Evolutionary conservation across 2,888 invertebrate species (phyloP).

Genomic region (Diloba caeruleocephala): DNA sequence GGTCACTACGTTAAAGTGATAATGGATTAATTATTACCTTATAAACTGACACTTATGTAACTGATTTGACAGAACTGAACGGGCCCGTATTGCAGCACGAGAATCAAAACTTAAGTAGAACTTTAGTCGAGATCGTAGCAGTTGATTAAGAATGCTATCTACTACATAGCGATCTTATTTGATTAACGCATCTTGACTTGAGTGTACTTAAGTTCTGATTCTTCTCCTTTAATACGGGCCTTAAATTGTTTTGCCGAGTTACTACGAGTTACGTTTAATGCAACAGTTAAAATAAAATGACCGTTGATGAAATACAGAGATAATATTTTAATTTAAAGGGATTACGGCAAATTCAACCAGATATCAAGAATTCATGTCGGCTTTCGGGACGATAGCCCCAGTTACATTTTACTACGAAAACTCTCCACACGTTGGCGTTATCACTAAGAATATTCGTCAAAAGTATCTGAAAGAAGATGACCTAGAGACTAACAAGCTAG

Average conservation of each 20-base stretch:
- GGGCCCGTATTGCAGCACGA: too few species aligned
- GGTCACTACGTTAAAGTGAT: background rate
- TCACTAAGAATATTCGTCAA: slow-evolving; percentile 86
- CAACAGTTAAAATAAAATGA: background rate
- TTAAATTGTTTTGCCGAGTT: too few species aligned
- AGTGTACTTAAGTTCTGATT: background rate
- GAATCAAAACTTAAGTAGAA: too few species aligned
- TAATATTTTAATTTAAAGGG: slow-evolving; percentile 67
- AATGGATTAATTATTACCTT: background rate
- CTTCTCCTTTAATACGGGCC: background rate
- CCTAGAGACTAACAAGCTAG: slow-evolving; percentile 78
- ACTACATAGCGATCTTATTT: too few species aligned
- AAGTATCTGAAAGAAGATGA: slow-evolving; percentile 88
- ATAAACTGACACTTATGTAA: too few species aligned
- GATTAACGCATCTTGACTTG: too few species aligned
- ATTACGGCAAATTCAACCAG: slow-evolving; percentile 79
- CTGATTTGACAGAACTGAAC: too few species aligned
- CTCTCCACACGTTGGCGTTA: slow-evolving; percentile 79
- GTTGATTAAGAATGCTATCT: too few species aligned
- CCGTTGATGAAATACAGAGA: background rate
- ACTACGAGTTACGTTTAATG: background rate
- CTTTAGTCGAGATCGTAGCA: too few species aligned
- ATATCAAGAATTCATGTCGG: slow-evolving; percentile 86
- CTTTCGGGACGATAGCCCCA: slow-evolving; percentile 89
- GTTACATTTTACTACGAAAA: slow-evolving; percentile 90